Base-by-base conservation (phyloP, 2,113 vertebrate species). In the Lepisosteus oculatus region DNA sequence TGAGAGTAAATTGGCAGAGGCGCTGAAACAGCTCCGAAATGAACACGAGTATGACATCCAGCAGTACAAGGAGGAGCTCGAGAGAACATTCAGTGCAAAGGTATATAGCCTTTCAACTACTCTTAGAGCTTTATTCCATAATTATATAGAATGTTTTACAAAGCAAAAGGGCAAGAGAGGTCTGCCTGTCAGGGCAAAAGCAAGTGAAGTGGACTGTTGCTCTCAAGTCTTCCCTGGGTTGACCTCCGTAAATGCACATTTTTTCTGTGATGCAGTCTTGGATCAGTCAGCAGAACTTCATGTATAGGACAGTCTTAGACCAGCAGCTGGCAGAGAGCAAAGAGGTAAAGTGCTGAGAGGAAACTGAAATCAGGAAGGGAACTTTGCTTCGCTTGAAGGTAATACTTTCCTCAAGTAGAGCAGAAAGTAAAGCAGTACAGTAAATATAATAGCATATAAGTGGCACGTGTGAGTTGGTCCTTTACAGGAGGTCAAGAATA, bases 51-150 rank as follows among this genome's bases (percentile, higher is more conserved):
- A 74, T 57, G 91, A 95, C 78, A 85, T 96, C 78, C 79, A 77
- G 68, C 89, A 87, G 41, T 96, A 95, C 80, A 95, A 90, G 77
- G 91, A 90, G 0, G 91, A 95, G 8, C 74, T 95, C 74, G 89
- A 94, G n/a, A 79, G 56, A 71, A 92, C 81, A 2, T 94, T 90
- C 66, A 61, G 1, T 55, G 86, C 87, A 4, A 94, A 92, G 90
- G 95, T 94, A 73, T 76, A 76, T 67, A 51, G 72, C 17, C 17
- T 57, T 9, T 42, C n/a, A 7, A 42, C 15, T 5, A 9, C 15
- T 43, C 6, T 11, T 29, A 56, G 42, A 8, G 15, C 43, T 15
- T 51, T 51, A 9, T 6, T 51, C 5, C 47, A 51, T 29, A 29
- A 51, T 6, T 51, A 9, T 51, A 51, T 51, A 9, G 4, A 9